These are phyloP conservation scores for Paragorgia papillata DNA, from an alignment of 92 coral and sea anemone genomes.

Conservation along the genomic window DNA sequence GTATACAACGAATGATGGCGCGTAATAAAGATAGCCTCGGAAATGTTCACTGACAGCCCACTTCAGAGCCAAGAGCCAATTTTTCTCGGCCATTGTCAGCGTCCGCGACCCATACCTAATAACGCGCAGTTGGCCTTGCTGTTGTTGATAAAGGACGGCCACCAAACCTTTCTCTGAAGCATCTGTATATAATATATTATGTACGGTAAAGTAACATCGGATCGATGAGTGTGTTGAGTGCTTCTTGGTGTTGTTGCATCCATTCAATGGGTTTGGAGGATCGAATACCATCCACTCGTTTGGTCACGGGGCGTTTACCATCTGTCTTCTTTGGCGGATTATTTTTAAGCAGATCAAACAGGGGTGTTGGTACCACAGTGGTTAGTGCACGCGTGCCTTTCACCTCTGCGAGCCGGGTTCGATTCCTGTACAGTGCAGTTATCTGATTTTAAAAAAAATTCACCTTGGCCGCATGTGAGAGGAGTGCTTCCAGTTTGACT, in stretches of 20 bases:
- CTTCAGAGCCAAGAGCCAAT: constrained; percentile 52
- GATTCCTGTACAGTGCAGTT: no score
- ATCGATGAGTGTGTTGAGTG: constrained; percentile 16
- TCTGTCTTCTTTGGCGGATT: not conserved
- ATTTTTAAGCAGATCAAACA: constrained; percentile 30
- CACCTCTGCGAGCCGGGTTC: no score
- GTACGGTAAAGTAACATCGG: constrained; percentile 11
- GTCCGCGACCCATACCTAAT: constrained; percentile 24
- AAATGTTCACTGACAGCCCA: constrained; percentile 44
- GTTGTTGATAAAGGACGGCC: constrained; percentile 16
- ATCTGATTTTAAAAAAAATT: no score
- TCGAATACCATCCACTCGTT: constrained; percentile 1
- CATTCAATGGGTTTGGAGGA: constrained; percentile 20
- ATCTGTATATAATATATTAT: constrained; percentile 1
- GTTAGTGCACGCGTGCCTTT: no score
- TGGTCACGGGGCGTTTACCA: no score
- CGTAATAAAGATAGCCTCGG: no score
- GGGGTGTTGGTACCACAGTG: no score
- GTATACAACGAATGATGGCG: no score
- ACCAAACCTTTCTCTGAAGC: constrained; percentile 17
- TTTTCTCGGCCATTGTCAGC: constrained; percentile 22
- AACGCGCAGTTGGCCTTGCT: constrained; percentile 12
- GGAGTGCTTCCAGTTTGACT: no score
- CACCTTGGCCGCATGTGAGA: no score
- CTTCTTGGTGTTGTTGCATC: constrained; percentile 22